Evolutionary conservation across 92 coral and sea anemone species (phyloP), one percentile per base, ranked within the genome.

Genomic region (Galaxea fascicularis): DNA sequence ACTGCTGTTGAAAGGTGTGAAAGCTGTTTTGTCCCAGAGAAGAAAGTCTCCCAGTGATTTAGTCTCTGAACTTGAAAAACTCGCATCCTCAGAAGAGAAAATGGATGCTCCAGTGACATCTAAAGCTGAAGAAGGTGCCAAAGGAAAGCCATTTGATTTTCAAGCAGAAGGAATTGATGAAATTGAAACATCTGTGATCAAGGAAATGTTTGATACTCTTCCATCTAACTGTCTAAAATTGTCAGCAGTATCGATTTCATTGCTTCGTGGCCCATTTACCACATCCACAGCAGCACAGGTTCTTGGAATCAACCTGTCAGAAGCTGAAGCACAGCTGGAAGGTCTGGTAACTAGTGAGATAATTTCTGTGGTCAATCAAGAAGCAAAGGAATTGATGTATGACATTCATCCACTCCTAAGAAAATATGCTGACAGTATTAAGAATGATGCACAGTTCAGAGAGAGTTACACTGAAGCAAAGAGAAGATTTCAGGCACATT

Each of bases 361-460:
- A 10, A 73, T 90, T 24, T 31, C 46, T 68, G 57, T 76, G 7
- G 88, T 26, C 24, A 88, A 87, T 26, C 67, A 44, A 20, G 73
- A 84, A 39, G 86, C 62, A 49, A 83, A 93, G 57, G 82, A 80
- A 74, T 47, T 65, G 39, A 74, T 65, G 64, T 93, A 90, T 72
- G 92, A 93, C 47, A 87, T 88, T 79, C 96, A 93, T 81, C 90
- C 92, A 27, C 73, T 89, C 20, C 56, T 90, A 54, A 82, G 63
- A 65, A 87, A 84, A n/a, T 93, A 83, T 85, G 87, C 89, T 13
- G 76, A 71, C 20, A 82, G 84, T 41, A 63, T 90, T 16, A 69
- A 76, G 51, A 53, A 65, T 28, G 71, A 44, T 25, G 71, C 86
- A 17, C 29, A 10, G 27, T 80, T 76, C 80, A 20, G 30, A 8